Evolutionary conservation across 2,113 vertebrate genomes (phyloP), one percentile per base, ranked within the genome.

Genomic region (Chrysochloris asiatica): DNA sequence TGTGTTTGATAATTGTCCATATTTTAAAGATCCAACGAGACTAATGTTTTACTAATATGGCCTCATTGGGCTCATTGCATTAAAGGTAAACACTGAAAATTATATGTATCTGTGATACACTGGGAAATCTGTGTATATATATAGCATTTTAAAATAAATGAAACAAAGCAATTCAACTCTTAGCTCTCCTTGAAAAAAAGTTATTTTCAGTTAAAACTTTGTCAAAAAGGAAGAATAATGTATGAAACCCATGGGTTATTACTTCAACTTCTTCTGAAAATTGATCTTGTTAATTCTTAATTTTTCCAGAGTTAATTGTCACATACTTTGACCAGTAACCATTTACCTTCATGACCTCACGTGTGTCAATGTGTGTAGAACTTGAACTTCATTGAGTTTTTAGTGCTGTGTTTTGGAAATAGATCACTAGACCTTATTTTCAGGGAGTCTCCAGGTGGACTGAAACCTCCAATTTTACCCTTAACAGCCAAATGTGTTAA

Each of bases 121-220:
- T 45, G n/a, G 59, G 72, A 80, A 78, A 36, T 17, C 71, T 56
- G 24, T 86, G 52, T 22, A 61, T 81, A 30, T 65, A 67, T 45
- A 24, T 63, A 52, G 43, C 76, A 11, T 83, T 93, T 84, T 59
- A 76, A 88, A 93, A 38, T 88, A 73, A 86, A 71, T 59, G 77
- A 86, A 28, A 50, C 43, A 90, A 73, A 11, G 54, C 38, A 83
- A 84, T 52, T 47, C 48, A 61, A 38, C 13, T 88, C 50, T 85
- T 75, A 33, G 26, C 43, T 75, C 26, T 16, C 14, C 41, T 73
- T 78, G 26, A 63, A 50, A 50, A 48, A 76, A 69, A 48, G 69
- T 67, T 26, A n/a, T 71, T 90, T 81, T 63, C 45, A 48, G 0
- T 69, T 73, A 78, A 71, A 65, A 83, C 33, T 30, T n/a, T 26